phyloP scores from a whole-genome alignment of 2,113 vertebrate species.

The Ceyx cyanopectus region DNA sequence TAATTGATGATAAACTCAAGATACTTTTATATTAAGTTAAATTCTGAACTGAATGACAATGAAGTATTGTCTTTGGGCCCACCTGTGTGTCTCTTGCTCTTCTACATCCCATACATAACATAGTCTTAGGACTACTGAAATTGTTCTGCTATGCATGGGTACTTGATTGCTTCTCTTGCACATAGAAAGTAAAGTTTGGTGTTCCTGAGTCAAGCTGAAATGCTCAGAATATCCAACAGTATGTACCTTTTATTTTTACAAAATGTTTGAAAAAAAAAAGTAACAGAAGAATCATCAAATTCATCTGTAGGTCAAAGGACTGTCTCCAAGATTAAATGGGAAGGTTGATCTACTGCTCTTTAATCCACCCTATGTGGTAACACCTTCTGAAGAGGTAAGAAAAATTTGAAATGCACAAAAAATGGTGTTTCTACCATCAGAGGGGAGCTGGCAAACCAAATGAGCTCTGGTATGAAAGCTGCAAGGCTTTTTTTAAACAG shows the following conservation, averaged over 20 bases:
- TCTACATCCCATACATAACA: neutral
- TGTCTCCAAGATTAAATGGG: slow-evolving; percentile 85
- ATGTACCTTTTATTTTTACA: neutral
- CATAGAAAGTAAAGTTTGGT: neutral
- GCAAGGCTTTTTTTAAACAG: neutral
- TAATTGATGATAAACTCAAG: neutral
- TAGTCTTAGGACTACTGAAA: neutral
- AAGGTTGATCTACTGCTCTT: slow-evolving; percentile 93
- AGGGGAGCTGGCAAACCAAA: neutral
- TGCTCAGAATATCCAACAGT: neutral
- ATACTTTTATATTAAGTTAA: neutral
- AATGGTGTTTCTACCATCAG: neutral
- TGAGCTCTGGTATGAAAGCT: neutral
- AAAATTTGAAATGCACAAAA: neutral
- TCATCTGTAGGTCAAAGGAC: slow-evolving; percentile 79
- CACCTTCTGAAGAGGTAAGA: slow-evolving; percentile 91
- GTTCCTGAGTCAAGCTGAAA: neutral
- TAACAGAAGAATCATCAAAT: neutral
- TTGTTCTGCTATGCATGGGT: neutral
- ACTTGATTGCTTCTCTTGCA: neutral
- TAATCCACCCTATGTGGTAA: slow-evolving; percentile 95
- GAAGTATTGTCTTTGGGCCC: neutral
- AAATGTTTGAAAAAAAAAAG: neutral
- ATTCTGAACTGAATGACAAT: neutral
- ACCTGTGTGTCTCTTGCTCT: neutral